These are phyloP conservation scores for Psophia crepitans DNA, from an alignment of 2,113 vertebrate genomes.

Conservation along the genomic window DNA sequence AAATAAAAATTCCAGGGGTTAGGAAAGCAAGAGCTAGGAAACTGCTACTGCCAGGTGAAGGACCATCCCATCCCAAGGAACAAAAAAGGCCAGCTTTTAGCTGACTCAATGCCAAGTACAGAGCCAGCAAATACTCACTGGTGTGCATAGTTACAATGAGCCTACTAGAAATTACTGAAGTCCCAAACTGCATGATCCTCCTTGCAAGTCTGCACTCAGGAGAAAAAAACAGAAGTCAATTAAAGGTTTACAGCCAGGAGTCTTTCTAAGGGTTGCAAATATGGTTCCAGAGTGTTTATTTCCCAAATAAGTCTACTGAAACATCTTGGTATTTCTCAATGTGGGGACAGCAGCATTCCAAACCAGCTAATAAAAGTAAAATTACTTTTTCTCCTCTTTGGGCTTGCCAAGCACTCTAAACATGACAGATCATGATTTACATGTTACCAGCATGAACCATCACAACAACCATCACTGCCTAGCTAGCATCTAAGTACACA, in stretches of 20 bases:
- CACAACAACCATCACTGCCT: not conserved
- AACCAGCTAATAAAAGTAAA: not conserved
- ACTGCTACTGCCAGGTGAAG: not conserved
- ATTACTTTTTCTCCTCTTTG: not conserved
- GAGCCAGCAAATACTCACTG: not conserved
- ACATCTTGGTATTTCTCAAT: not conserved
- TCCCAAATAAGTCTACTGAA: not conserved
- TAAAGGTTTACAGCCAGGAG: not conserved
- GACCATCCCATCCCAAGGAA: not conserved
- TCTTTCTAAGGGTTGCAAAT: not conserved
- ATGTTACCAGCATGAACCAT: not conserved
- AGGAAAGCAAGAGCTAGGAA: not conserved
- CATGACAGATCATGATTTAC: not conserved
- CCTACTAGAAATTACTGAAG: not conserved
- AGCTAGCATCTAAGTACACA: not conserved
- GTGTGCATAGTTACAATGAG: not conserved
- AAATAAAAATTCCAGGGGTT: not conserved
- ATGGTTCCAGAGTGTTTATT: not conserved
- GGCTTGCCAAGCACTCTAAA: not conserved
- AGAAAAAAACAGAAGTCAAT: too few relatives aligned
- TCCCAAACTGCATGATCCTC: not conserved
- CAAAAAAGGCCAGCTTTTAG: not conserved
- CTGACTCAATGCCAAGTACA: fast-evolving
- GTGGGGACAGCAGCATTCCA: not conserved
- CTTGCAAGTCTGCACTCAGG: not conserved